These are phyloP conservation scores for Phylloscopus trochiloides DNA, from an alignment of 2,113 vertebrate genomes.

Conservation along the genomic window DNA sequence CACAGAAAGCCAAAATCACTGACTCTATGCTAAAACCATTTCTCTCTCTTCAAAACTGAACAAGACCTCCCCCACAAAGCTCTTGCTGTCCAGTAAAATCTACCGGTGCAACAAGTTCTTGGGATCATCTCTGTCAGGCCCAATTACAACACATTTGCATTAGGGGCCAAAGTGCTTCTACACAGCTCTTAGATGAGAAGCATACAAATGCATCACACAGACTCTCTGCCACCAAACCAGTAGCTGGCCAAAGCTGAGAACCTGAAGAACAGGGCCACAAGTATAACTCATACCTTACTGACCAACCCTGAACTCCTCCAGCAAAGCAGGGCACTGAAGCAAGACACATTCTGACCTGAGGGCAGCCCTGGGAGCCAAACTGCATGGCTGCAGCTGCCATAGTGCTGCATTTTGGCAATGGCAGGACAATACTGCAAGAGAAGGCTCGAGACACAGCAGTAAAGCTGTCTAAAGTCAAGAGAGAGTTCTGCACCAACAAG, in stretches of 20 bases:
- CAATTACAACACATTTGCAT: background rate
- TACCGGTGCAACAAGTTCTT: background rate
- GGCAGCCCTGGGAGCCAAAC: background rate
- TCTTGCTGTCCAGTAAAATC: background rate
- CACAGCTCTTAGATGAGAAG: background rate
- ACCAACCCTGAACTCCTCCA: background rate
- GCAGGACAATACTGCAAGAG: background rate
- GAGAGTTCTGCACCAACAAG: background rate
- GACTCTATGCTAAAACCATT: fast-evolving
- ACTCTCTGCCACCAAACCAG: background rate
- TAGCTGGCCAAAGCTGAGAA: background rate
- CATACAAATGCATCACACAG: background rate
- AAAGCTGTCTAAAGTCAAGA: background rate
- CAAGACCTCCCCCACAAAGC: background rate
- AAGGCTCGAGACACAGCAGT: background rate
- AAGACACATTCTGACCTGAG: fast-evolving
- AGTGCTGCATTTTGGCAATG: background rate
- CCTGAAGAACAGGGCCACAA: background rate
- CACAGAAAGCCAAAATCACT: background rate
- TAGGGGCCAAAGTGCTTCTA: background rate
- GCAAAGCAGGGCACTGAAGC: background rate
- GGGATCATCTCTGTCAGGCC: background rate
- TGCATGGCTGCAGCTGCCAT: background rate
- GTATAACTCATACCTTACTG: background rate
- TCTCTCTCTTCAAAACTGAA: background rate